Conservation (phyloP, 2,888 invertebrate species). For the Oscheius myriophilus region DNA sequence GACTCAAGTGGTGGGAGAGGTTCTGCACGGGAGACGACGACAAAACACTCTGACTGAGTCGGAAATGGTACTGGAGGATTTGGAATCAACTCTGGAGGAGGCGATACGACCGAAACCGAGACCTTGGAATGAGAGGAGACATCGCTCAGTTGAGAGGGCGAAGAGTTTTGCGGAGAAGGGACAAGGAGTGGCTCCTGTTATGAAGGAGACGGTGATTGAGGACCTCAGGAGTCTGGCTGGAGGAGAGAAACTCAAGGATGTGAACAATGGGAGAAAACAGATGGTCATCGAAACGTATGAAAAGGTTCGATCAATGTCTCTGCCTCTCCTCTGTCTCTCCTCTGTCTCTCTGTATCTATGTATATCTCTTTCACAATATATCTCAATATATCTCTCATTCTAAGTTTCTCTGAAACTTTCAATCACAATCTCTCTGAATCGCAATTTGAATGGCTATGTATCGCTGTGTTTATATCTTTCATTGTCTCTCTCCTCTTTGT, state of each 20-base stretch:
- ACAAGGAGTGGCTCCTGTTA: constrained; percentile 13
- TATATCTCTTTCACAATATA: no score
- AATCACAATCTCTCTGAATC: no score
- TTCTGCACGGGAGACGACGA: constrained; percentile 3
- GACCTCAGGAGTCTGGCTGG: constrained; percentile 1
- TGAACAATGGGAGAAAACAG: constrained; percentile 9
- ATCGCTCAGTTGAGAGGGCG: constrained; percentile 6
- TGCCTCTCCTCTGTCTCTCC: no score
- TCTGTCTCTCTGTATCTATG: no score
- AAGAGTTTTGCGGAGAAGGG: constrained; percentile 21
- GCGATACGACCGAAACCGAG: background rate
- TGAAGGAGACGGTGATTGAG: constrained; percentile 19
- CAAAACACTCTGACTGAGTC: background rate
- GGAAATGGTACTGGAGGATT: constrained; percentile 9
- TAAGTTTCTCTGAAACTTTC: no score
- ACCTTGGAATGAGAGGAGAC: background rate
- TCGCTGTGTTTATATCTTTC: no score
- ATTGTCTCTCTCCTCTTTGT: no score
- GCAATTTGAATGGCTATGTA: no score
- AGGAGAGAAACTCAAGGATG: background rate
- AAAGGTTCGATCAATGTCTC: background rate
- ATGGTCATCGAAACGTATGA: constrained; percentile 15
- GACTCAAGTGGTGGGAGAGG: constrained; percentile 14
- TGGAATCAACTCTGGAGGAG: constrained; percentile 11
- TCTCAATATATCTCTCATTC: no score